Evolutionary conservation across 1,140 invertebrate species (phyloP).

Genomic region (Polyergus mexicanus): DNA sequence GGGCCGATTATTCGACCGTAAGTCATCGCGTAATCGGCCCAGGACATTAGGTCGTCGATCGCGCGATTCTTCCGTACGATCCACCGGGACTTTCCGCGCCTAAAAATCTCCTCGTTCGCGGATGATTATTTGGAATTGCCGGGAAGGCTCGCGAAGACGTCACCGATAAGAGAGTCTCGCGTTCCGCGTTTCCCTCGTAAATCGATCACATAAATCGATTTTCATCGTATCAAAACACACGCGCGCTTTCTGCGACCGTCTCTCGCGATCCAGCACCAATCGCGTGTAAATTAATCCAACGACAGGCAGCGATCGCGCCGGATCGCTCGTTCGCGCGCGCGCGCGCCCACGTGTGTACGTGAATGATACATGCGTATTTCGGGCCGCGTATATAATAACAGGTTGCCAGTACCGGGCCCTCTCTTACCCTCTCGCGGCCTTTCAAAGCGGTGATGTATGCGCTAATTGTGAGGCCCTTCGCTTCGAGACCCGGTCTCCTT

Average conservation of each 20-base stretch:
- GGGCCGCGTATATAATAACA: conserved; percentile 84
- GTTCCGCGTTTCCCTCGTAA: conserved; percentile 43
- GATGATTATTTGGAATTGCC: too few relatives aligned
- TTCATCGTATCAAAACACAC: conserved; percentile 46
- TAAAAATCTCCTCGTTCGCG: neutral
- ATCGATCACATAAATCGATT: conserved; percentile 67
- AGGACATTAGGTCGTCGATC: conserved; percentile 48
- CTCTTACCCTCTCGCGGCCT: conserved; percentile 75
- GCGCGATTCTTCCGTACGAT: conserved; percentile 35
- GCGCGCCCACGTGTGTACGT: conserved; percentile 68
- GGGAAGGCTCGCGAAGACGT: neutral
- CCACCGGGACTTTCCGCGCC: conserved; percentile 16
- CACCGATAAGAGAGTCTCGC: conserved; percentile 25
- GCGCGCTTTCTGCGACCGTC: conserved; percentile 66
- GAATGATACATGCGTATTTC: conserved; percentile 83
- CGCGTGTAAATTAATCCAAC: conserved; percentile 82
- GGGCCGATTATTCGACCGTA: conserved; percentile 69
- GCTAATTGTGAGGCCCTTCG: conserved; percentile 77
- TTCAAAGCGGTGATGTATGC: conserved; percentile 76
- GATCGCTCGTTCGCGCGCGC: conserved; percentile 47
- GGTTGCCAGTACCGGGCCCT: conserved; percentile 81
- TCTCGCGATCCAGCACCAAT: conserved; percentile 65
- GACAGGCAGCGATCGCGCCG: conserved; percentile 70
- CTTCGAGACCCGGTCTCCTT: conserved; percentile 49
- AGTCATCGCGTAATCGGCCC: conserved; percentile 67